Base-by-base conservation (phyloP, 2,113 vertebrate genomes). In the Passerina amoena region DNA sequence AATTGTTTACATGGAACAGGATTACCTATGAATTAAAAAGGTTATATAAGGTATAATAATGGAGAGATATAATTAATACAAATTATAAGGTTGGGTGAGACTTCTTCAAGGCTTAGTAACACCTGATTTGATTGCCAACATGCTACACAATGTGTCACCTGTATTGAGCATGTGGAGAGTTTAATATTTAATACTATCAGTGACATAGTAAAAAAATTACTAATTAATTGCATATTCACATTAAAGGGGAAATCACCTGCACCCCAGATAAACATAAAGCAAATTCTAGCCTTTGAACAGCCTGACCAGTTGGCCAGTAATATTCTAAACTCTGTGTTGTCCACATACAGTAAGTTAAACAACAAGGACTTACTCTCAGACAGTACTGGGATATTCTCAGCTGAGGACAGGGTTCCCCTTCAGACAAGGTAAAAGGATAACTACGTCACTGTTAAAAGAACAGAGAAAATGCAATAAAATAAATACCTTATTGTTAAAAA, bases 101-200 rank as follows among this genome's bases (percentile, higher is more conserved):
- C 91, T 96, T 95, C 80, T 86, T 95, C 47, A 81, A 86, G 47
- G 64, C 82, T 97, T 94, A 90, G 44, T 94, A 95, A 92, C 22
- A 63, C 33, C 16, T 73, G 33, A 63, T 92, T 88, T 66, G 50
- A 77, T 30, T 51, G 66, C 12, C 38, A 88, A 44, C 12, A 54
- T 9, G 11, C 19, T 73, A 44, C 37, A 63, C 33, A 59, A 40
- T 47, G 9, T 61, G 61, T 27, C 27, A 90, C 28, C 50, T n/a
- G 9, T 53, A 54, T 0, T 66, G 60, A 81, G 72, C 30, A 61
- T 0, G 4, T 37, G 38, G 27, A 82, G 22, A 87, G 37, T 50
- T 83, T 65, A 78, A 78, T 27, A 53, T 42, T 87, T 64, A 77
- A 81, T 42, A 82, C 17, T 73, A 70, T 23, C 47, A 57, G 22